These are phyloP conservation scores for Haemorhous mexicanus DNA, from an alignment of 2,113 vertebrate species.

Conservation along the genomic window DNA sequence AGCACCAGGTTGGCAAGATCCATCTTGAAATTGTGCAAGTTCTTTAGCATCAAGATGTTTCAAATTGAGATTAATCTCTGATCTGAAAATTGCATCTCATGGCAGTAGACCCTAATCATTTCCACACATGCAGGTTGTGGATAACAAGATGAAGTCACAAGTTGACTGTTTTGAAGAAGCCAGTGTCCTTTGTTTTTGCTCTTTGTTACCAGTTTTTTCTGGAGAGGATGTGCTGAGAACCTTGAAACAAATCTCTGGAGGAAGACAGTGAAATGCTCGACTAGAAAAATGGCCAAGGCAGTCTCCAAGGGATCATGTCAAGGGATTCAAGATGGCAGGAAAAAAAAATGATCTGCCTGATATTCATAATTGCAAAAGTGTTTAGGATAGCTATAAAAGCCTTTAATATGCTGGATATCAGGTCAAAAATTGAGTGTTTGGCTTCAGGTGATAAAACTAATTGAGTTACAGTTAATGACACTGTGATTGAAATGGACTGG, in stretches of 20 bases:
- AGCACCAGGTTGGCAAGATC: not conserved
- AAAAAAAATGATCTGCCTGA: not conserved
- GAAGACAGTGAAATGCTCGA: not conserved
- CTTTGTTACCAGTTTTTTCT: not conserved
- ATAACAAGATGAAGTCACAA: not conserved
- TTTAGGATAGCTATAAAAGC: not conserved
- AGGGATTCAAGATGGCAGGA: not conserved
- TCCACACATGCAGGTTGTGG: rapidly evolving
- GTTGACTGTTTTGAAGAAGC: not conserved
- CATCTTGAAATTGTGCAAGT: not conserved
- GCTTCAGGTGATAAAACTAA: not conserved
- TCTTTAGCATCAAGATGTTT: not conserved
- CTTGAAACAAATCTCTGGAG: not conserved
- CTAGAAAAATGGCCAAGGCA: not conserved
- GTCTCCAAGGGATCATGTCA: not conserved
- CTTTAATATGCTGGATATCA: not conserved
- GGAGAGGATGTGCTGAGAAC: not conserved
- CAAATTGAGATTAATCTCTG: not conserved
- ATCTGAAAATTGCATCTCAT: not conserved
- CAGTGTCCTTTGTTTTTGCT: not conserved
- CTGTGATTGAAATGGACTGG: not conserved
- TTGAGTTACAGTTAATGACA: not conserved
- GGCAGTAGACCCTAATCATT: not conserved
- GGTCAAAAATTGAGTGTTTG: not conserved
- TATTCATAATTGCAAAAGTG: not conserved